Evolutionary conservation across 2,888 invertebrate species (phyloP), one percentile per base, ranked within the genome.

Genomic region (Trissolcus japonicus): DNA sequence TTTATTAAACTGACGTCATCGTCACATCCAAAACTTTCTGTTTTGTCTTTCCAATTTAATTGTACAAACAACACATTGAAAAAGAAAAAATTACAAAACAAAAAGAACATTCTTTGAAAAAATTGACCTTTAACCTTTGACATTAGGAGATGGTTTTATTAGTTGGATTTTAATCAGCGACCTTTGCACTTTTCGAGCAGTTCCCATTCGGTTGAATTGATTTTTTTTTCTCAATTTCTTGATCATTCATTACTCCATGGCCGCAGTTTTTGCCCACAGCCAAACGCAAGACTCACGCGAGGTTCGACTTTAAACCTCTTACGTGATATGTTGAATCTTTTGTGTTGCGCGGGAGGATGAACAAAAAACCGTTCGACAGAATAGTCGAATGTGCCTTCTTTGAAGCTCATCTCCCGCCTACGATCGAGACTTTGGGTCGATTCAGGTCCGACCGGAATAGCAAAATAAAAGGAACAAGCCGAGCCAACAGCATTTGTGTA

Each of bases 401-500:
- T 40, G 35, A 25, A 50, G 62, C 67, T 72, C 72, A 72, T 72
- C 35, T 35, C 60, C 72, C 72, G 63, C 67, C 76, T 67, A 72
- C 76, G 67, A 77, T 77, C 67, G 66, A 55, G 43, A 50, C 61
- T 55, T 54, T 40, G 53, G 60, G 61, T 67, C 76, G 67, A 76
- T 71, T 76, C 76, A 71, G 63, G 76, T 72, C 67, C 54, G 72
- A 66, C 71, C 62, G 54, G 67, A 76, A 61, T 61, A 69, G 66
- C 59, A 16, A 57, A 66, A 76, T 56, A 60, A 76, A 69, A 57
- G 59, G 29, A 57, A 61, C 56, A 66, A 71, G 51, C 46, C 19
- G 50, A 55, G 54, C 43, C 35, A 48, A 19, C 43, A 50, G 13
- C 54, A 19, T 55, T 53, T 35, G 54, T 55, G 41, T 51, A 25